These are phyloP conservation scores for Cathartes aura DNA, from an alignment of 2,113 vertebrate genomes.

Conservation along the genomic window DNA sequence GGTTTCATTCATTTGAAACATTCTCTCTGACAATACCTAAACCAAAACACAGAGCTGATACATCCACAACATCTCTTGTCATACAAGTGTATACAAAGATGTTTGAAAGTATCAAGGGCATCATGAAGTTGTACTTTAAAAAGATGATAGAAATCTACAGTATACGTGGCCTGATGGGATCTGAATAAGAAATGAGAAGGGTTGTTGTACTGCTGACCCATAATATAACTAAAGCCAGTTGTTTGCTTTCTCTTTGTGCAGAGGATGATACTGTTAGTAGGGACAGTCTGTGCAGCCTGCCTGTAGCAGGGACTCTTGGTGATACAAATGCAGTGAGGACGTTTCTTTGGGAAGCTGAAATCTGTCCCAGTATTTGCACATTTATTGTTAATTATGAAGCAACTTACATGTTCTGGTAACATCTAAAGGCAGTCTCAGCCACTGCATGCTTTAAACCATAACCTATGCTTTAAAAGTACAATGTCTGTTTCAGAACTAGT, in stretches of 20 bases:
- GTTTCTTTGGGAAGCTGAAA: neutral
- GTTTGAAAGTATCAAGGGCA: too few species aligned
- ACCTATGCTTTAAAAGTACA: neutral
- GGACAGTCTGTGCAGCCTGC: neutral
- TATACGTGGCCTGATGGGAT: neutral
- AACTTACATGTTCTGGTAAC: neutral
- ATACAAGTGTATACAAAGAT: neutral
- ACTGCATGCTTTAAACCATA: neutral
- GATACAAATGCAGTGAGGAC: neutral
- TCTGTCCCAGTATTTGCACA: too few species aligned
- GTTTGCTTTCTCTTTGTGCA: too few species aligned
- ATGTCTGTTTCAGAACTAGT: neutral
- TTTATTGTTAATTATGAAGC: neutral
- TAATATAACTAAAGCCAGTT: neutral
- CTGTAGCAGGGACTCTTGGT: neutral
- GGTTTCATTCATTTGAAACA: neutral
- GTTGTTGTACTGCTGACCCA: neutral
- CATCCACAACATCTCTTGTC: neutral
- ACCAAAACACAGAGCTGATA: neutral
- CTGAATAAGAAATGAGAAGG: neutral
- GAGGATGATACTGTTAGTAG: neutral
- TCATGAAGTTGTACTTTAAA: neutral
- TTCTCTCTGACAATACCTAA: neutral
- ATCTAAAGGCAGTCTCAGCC: neutral
- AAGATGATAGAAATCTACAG: neutral